Conservation (phyloP, 2,113 vertebrate genomes). For the Marcusenius ussheri region DNA sequence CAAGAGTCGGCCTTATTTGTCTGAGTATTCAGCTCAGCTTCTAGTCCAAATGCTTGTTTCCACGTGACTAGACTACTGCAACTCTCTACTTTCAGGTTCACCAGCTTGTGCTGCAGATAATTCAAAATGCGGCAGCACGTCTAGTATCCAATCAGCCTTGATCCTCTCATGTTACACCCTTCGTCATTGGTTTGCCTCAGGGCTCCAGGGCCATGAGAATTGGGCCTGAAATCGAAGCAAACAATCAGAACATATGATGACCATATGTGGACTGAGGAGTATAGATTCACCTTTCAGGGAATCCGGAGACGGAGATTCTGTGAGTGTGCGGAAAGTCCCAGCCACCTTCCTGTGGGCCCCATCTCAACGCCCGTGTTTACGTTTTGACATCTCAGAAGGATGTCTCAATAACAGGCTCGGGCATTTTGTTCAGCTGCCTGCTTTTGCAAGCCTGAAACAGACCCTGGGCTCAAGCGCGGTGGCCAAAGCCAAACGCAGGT, state of each 20-base stretch:
- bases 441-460: background rate
- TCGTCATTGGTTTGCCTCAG: background rate
- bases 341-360: background rate
- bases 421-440: background rate
- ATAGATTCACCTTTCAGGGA: background rate
- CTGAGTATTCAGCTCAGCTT: background rate
- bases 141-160: background rate
- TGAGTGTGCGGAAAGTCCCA: background rate
- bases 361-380: background rate
- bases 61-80: background rate
- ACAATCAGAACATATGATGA: background rate
- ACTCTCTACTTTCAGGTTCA: background rate
- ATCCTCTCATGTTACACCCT: background rate
- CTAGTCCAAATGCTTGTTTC: background rate
- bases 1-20: background rate
- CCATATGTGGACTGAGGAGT: background rate
- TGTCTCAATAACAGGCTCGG: background rate
- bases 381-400: background rate
- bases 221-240: background rate
- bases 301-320: background rate
- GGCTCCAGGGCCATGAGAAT: background rate
- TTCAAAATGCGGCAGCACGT: background rate
- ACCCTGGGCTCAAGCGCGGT: background rate
- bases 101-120: background rate
- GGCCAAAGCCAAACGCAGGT: background rate